phyloP scores from a whole-genome alignment of 2,113 vertebrate species.

The Pipra filicauda region DNA sequence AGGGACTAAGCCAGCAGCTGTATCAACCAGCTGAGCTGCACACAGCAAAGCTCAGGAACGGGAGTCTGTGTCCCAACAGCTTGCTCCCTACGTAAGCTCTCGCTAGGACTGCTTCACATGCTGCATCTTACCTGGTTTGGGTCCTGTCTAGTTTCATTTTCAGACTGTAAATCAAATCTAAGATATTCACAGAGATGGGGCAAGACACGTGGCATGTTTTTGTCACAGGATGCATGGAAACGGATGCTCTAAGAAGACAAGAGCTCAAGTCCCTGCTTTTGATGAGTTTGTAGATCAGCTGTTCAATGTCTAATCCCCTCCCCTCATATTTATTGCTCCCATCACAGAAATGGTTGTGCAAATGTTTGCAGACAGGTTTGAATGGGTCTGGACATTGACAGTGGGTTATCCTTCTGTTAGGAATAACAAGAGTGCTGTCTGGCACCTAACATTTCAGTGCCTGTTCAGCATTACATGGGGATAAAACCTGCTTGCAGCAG shows the following conservation, averaged over 20 bases:
- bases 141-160: background rate
- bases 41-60: background rate
- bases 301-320: background rate
- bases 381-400: accelerated
- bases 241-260: background rate
- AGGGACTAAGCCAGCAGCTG: background rate
- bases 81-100: background rate
- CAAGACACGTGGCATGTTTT: background rate
- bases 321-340: background rate
- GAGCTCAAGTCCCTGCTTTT: accelerated
- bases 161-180: background rate
- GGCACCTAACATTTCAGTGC: background rate
- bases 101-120: background rate
- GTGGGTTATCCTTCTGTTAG: background rate
- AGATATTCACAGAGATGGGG: background rate
- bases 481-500: background rate
- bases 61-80: background rate
- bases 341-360: accelerated
- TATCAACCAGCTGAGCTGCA: background rate
- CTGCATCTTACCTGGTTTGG: background rate
- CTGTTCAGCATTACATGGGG: accelerated
- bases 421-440: background rate
- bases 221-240: background rate
- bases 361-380: background rate
- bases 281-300: background rate